These are phyloP conservation scores for Grammomys dolichurus DNA, from an alignment of 2,113 vertebrate genomes.

Conservation along the genomic window DNA sequence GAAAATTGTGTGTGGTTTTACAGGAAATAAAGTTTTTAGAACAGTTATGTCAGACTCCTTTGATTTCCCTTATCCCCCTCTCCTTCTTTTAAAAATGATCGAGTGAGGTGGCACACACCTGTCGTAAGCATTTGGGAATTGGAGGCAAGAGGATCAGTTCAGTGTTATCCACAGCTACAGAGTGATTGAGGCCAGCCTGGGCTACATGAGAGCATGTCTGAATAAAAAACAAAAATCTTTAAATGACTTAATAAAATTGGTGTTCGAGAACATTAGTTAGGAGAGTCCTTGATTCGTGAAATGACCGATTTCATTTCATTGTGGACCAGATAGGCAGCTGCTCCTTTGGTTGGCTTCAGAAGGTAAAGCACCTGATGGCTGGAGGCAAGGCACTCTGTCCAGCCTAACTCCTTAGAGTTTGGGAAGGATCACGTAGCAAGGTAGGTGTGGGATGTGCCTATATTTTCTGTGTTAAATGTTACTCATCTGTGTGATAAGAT, in stretches of 20 bases:
- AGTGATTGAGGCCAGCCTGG: not conserved
- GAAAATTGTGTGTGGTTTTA: constrained; percentile 69
- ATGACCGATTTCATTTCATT: not conserved
- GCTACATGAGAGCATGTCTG: not conserved
- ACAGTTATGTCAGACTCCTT: constrained; percentile 48
- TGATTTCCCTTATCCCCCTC: not conserved
- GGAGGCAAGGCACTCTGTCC: not conserved
- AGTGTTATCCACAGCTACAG: not conserved
- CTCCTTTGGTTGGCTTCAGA: not conserved
- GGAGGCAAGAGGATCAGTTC: not conserved
- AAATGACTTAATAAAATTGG: constrained; percentile 8
- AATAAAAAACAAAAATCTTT: not conserved
- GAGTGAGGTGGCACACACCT: no score
- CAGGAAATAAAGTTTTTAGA: constrained; percentile 68
- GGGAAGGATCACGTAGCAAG: not conserved
- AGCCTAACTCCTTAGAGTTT: not conserved
- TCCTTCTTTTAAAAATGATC: constrained; percentile 29
- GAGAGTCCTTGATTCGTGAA: not conserved
- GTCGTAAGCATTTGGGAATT: not conserved
- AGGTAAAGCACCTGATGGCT: not conserved
- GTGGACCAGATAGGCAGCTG: not conserved
- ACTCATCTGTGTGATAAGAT: constrained; percentile 7
- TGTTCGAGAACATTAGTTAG: constrained; percentile 41
- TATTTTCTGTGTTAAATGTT: not conserved
- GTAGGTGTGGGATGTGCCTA: not conserved